These are phyloP conservation scores for Trissonchulus sp. DNA, from an alignment of 2,888 invertebrate species.

Conservation along the genomic window DNA sequence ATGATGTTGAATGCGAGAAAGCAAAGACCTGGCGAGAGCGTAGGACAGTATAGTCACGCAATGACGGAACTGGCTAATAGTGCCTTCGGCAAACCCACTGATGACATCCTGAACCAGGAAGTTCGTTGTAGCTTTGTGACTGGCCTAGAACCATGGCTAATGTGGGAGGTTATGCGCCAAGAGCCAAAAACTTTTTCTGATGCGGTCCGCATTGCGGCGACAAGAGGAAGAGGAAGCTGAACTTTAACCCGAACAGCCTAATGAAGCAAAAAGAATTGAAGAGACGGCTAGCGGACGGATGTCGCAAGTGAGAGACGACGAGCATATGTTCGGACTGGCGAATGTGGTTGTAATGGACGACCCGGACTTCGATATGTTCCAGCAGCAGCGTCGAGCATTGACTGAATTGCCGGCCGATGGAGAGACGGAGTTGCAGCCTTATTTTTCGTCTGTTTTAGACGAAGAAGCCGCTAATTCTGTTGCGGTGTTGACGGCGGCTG, in stretches of 20 bases:
- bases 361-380: not conserved
- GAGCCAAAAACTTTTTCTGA: not conserved
- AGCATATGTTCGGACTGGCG: conserved; percentile 7
- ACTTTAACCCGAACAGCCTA: too few relatives aligned
- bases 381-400: too few relatives aligned
- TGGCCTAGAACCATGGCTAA: not conserved
- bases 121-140: not conserved
- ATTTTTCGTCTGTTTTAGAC: too few relatives aligned
- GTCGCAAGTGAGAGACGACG: too few relatives aligned
- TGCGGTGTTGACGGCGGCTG: too few relatives aligned
- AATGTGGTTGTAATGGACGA: conserved; percentile 3
- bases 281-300: too few relatives aligned
- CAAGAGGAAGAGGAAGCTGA: too few relatives aligned
- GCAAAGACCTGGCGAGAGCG: not conserved
- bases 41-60: not conserved
- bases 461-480: too few relatives aligned
- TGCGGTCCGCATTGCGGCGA: not conserved
- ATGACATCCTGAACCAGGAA: not conserved
- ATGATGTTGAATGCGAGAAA: not conserved
- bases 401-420: too few relatives aligned
- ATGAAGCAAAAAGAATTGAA: too few relatives aligned
- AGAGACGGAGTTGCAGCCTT: too few relatives aligned
- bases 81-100: not conserved
- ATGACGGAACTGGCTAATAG: not conserved
- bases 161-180: not conserved